Evolutionary conservation across 2,113 vertebrate genomes (phyloP).

Genomic region (Ploceus nigricollis): DNA sequence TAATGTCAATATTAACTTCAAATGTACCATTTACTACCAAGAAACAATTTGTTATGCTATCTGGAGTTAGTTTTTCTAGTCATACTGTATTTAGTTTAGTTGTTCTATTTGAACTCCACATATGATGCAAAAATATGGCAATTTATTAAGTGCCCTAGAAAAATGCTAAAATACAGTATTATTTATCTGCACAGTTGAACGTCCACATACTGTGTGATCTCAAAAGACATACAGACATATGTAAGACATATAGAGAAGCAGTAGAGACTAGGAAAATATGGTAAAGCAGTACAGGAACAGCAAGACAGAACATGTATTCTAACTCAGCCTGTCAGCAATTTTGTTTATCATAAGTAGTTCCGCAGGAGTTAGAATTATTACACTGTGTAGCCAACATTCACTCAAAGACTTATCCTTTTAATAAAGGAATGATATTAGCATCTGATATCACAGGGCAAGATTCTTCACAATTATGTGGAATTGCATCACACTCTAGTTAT

Average conservation of each 20-base stretch:
- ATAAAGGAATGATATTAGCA: not conserved
- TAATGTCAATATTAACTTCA: not conserved
- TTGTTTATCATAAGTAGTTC: not conserved
- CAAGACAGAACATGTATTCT: not conserved
- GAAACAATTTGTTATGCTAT: not conserved
- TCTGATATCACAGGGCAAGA: not conserved
- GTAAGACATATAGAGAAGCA: not conserved
- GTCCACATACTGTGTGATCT: not conserved
- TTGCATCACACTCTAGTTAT: not conserved
- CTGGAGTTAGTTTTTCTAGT: not conserved
- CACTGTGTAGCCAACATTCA: not conserved
- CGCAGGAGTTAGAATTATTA: not conserved
- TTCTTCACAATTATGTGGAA: not conserved
- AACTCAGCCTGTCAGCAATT: not conserved
- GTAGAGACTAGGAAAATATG: not conserved
- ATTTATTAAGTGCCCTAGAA: not conserved
- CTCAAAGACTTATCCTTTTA: not conserved
- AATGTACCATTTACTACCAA: not conserved
- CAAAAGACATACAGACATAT: not conserved
- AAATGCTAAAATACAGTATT: not conserved
- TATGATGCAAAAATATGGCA: not conserved
- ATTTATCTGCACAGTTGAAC: not conserved
- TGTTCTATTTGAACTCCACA: not conserved
- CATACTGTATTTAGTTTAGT: not conserved
- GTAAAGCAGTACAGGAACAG: not conserved